Percentiles rank a stretch among this genome's conserved stretches.
These are phyloP conservation scores for Platichthys flesus DNA, from an alignment of 2,113 vertebrate genomes.

Conservation along the genomic window DNA sequence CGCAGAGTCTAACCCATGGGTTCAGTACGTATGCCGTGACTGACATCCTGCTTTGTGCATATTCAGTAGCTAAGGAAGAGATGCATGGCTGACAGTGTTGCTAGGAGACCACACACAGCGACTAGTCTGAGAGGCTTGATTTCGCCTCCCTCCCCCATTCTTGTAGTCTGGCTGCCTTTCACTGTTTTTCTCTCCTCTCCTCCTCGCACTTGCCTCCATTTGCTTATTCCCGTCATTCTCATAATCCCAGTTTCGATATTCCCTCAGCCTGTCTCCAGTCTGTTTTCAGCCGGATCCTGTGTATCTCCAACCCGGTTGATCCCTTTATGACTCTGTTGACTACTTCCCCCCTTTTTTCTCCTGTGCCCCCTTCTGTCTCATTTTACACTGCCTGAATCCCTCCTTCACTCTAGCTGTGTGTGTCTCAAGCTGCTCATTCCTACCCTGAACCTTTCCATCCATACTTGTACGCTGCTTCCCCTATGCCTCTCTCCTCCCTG, in stretches of 20 bases:
- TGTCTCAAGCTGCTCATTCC: constrained; percentile 55
- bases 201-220: constrained; percentile 41
- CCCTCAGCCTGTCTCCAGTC: constrained; percentile 18
- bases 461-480: constrained; percentile 24
- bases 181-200: constrained; percentile 57
- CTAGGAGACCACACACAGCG: constrained; percentile 86
- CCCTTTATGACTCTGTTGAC: constrained; percentile 49
- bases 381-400: constrained; percentile 30
- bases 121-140: constrained; percentile 81
- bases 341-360: constrained; percentile 15
- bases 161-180: constrained; percentile 67
- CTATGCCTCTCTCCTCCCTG: constrained; percentile 24
- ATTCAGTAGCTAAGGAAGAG: constrained; percentile 73
- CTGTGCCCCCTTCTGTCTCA: constrained; percentile 5
- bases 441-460: constrained; percentile 29
- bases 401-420: constrained; percentile 45
- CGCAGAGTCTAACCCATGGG: constrained; percentile 42
- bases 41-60: constrained; percentile 75
- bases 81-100: constrained; percentile 83
- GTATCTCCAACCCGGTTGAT: constrained; percentile 43
- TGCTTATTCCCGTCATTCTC: constrained; percentile 7
- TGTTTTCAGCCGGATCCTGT: constrained; percentile 46
- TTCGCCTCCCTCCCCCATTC: constrained; percentile 80
- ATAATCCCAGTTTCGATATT: constrained; percentile 20
- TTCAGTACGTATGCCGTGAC: constrained; percentile 54